Base-by-base conservation (phyloP, 2,888 invertebrate species). In the Papilio protenor region DNA sequence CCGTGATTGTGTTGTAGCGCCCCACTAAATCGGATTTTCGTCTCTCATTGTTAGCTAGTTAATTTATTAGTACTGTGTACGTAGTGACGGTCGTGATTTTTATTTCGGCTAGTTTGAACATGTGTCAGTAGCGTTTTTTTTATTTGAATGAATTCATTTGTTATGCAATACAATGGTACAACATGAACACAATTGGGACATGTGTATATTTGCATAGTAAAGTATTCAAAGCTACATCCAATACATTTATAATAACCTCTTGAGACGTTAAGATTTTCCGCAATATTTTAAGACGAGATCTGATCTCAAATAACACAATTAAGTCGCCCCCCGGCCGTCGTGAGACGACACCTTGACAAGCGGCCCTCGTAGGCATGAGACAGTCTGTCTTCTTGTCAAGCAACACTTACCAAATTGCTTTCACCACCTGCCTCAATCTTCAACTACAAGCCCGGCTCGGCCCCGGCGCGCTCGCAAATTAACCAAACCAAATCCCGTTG, bases 1-100 rank as follows among this genome's bases (percentile, higher is more conserved):
- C 88, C 93, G 84, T 91, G 90, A 92, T 94, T 94, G 92, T 92
- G 88, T 87, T 85, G 85, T 81, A 86, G 87, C 86, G 87, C 91
- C 90, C 92, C 86, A 85, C 86, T 87, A 87, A 90, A 91, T 90
- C 88, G 85, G 82, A 92, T 90, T 92, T 90, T 87, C 86, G 87
- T 86, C 85, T 85, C 83, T 86, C 86, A 86, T 90, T 89, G 88
- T 89, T 81, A 79, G 78, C 85, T 83, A 81, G 83, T 87, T 89
- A 88, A 90, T 90, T 89, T 89, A 87, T 89, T 86, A 80, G 80
- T 79, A 75, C 45, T 45, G 66, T 45, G 45, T 69, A 45, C 21
- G 45, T 75, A 88, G 87, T 88, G 87, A 80, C 77, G 80, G 79
- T 80, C 80, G 78, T 61, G 81, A 82, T 84, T 84, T 82, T 80